Evolutionary conservation across 1,140 invertebrate genomes (phyloP), one percentile per base, ranked within the genome.

Genomic region (Oncopeltus fasciatus): DNA sequence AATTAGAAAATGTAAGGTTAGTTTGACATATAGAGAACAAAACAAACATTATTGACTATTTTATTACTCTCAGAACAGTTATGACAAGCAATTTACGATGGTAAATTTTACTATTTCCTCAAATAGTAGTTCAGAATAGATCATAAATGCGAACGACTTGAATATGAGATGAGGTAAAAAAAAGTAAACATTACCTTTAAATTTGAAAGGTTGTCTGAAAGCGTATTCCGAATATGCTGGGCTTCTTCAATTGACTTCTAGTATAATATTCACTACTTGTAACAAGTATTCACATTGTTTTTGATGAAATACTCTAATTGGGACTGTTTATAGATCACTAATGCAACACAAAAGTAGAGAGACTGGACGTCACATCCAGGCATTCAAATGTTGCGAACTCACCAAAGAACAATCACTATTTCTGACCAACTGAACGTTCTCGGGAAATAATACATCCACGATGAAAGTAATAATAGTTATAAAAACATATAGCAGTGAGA

Each of bases 401-500:
- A 18, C 14, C 21, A 21, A 53, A 53, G 26, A 2, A 24, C 14
- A 53, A 24, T 16, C 14, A 24, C 49, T 24, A 18, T 21, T 24
- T 27, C 2, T 26, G 26, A 53, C 49, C 18, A 26, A 24, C 20
- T 53, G 24, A 24, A 24, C 12, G 24, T 24, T 18, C 24, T 9
- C 12, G 1, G 18, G 8, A 53, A 26, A 53, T 24, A 53, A 24
- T 3, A 26, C 18, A 24, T 26, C 16, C 20, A 53, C 16, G 14
- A 24, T 21, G 21, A 53, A 53, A 18, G 26, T 53, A 24, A 24
- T 18, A 26, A 24, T 18, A 24, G 24, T 53, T 24, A 53, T 53
- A 61, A 26, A 51, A 51, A 61, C 20, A 49, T 28, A 60, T 49
- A 47, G 43, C 59, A 29, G n/a, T 61, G 43, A 62, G 46, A 44